Evolutionary conservation across 2,113 vertebrate species (phyloP).

Genomic region (Neotragus moschatus): DNA sequence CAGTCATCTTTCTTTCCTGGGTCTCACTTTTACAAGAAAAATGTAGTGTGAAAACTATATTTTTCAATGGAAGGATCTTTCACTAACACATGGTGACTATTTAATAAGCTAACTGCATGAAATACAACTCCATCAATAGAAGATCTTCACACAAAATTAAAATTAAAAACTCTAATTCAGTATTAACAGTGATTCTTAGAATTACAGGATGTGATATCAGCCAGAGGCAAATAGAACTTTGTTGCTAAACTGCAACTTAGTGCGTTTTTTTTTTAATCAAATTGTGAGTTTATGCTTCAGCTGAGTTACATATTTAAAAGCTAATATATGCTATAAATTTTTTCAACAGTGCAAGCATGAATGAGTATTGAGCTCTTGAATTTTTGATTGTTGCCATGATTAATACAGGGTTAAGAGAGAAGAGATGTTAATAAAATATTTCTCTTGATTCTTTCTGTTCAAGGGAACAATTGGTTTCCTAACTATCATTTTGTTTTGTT

Average conservation of each 20-base stretch:
- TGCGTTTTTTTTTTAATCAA: background rate
- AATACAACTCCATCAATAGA: background rate
- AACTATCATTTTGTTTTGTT: background rate
- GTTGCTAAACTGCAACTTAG: background rate
- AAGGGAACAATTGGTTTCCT: background rate
- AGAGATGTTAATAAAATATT: background rate
- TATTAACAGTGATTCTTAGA: background rate
- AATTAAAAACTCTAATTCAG: background rate
- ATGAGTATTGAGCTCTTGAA: background rate
- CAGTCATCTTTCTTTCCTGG: background rate
- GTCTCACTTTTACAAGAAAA: background rate
- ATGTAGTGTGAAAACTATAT: background rate
- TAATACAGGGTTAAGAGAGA: background rate
- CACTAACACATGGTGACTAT: background rate
- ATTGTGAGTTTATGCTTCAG: background rate
- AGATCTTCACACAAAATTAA: background rate
- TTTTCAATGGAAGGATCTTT: background rate
- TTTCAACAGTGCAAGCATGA: background rate
- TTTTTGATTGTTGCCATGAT: background rate
- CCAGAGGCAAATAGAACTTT: slow-evolving; percentile 14
- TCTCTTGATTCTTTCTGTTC: background rate
- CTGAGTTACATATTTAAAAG: background rate
- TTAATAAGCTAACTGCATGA: background rate
- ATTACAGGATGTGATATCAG: background rate
- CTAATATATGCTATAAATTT: background rate